Percentiles rank a stretch among this genome's conserved stretches.
phyloP scores from a whole-genome alignment of 1,140 invertebrate genomes.

The Trigoniulus corallinus region DNA sequence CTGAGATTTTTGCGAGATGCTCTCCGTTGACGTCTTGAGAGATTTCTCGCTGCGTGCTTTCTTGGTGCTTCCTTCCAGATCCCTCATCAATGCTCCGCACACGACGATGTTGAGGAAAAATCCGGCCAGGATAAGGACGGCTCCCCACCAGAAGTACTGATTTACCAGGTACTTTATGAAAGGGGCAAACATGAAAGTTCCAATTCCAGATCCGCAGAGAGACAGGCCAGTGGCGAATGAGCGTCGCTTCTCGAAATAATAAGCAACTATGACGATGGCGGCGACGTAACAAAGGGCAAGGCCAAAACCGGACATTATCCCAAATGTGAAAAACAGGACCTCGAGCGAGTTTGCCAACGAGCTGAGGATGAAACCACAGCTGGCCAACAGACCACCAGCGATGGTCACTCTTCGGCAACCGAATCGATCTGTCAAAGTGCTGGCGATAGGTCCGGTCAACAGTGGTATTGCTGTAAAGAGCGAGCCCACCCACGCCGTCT shows the following conservation, averaged over 20 bases:
- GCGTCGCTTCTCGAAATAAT: conserved; percentile 83
- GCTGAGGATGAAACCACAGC: conserved; percentile 61
- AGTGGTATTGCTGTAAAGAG: conserved; percentile 80
- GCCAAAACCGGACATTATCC: conserved; percentile 68
- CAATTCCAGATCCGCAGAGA: conserved; percentile 51
- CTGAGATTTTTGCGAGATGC: conserved; percentile 3
- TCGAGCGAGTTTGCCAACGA: conserved; percentile 60
- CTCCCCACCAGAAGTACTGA: conserved; percentile 74
- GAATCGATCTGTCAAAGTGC: conserved; percentile 68
- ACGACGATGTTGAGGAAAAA: conserved; percentile 71
- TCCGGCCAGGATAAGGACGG: conserved; percentile 62
- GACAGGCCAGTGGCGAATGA: conserved; percentile 85
- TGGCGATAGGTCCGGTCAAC: conserved; percentile 71
- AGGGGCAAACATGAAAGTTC: conserved; percentile 81
- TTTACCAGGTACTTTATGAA: conserved; percentile 54
- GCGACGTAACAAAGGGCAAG: conserved; percentile 60
- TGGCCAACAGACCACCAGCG: conserved; percentile 56
- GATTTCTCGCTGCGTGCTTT: conserved; percentile 12
- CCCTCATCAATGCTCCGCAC: conserved; percentile 67
- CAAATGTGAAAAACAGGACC: conserved; percentile 65
- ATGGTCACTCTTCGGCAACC: conserved; percentile 67
- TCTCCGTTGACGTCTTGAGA: conserved; percentile 5
- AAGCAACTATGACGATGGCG: conserved; percentile 82
- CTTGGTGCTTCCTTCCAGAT: conserved; percentile 36
- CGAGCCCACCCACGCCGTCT: conserved; percentile 76